phyloP scores from a whole-genome alignment of 2,888 invertebrate genomes.

The Cordilura impudica region DNA sequence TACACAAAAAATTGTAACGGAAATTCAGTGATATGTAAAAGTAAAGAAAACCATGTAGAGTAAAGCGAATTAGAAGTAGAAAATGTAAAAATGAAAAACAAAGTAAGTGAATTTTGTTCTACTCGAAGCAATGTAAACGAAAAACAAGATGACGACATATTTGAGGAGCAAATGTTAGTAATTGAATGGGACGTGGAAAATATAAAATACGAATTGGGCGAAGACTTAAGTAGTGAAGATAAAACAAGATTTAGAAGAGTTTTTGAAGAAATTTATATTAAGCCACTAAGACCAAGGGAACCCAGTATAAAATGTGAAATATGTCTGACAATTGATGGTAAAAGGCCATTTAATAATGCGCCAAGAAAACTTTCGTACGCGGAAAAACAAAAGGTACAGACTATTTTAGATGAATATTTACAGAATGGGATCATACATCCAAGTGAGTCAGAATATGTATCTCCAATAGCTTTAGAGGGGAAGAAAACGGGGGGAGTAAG shows the following conservation, averaged over 20 bases:
- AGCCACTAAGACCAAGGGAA: not conserved
- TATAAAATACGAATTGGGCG: not conserved
- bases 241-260: not conserved
- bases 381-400: constrained; percentile 28
- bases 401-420: constrained; percentile 32
- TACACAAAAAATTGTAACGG: not conserved
- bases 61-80: not conserved
- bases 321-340: not conserved
- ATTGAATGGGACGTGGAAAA: not conserved
- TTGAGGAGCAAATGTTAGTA: not conserved
- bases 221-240: not conserved
- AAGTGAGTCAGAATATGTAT: constrained; percentile 40
- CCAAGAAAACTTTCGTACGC: constrained; percentile 41
- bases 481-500: constrained; percentile 29
- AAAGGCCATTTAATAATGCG: constrained; percentile 28
- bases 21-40: not conserved
- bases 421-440: constrained; percentile 27
- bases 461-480: constrained; percentile 35
- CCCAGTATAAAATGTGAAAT: constrained; percentile 15
- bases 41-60: not conserved
- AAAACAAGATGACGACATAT: not conserved
- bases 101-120: not conserved
- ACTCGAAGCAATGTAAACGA: not conserved
- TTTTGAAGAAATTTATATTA: constrained; percentile 3
- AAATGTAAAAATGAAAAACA: not conserved